These are phyloP conservation scores for Diaphora mendica DNA, from an alignment of 2,888 invertebrate species.

Conservation along the genomic window DNA sequence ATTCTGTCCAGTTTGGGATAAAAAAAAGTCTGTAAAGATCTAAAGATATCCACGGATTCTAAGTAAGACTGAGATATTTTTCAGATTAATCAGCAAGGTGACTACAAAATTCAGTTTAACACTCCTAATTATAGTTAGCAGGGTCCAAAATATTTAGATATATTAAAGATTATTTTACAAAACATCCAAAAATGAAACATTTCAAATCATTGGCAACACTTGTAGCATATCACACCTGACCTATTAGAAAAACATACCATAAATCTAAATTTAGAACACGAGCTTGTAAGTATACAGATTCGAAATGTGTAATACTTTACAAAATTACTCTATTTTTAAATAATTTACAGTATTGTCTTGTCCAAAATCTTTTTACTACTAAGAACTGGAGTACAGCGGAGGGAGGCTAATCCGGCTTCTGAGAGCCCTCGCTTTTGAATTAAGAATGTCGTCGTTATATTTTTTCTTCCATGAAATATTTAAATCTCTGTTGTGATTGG, in stretches of 20 bases:
- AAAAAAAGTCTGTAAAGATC: too few species aligned
- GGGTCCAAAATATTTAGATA: too few species aligned
- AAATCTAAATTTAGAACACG: not conserved
- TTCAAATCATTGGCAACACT: not conserved
- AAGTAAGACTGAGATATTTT: too few species aligned
- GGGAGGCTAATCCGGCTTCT: constrained; percentile 53
- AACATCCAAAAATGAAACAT: not conserved
- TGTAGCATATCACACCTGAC: not conserved
- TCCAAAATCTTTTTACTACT: constrained; percentile 41
- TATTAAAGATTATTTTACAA: too few species aligned
- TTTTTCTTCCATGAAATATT: constrained; percentile 44
- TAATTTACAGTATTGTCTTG: constrained; percentile 27
- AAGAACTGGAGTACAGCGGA: constrained; percentile 35
- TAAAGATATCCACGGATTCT: too few species aligned
- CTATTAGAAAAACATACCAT: not conserved
- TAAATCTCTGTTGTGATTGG: constrained; percentile 45
- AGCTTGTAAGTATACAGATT: not conserved
- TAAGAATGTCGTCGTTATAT: constrained; percentile 45
- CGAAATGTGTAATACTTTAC: not conserved
- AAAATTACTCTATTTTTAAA: constrained; percentile 25
- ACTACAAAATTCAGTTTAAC: too few species aligned
- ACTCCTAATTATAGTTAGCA: too few species aligned
- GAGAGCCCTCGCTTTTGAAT: constrained; percentile 48
- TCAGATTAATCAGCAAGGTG: too few species aligned
- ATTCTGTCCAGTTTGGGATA: too few species aligned